These are phyloP conservation scores for Xylocopa sonorina DNA, from an alignment of 1,140 invertebrate genomes.

Conservation along the genomic window DNA sequence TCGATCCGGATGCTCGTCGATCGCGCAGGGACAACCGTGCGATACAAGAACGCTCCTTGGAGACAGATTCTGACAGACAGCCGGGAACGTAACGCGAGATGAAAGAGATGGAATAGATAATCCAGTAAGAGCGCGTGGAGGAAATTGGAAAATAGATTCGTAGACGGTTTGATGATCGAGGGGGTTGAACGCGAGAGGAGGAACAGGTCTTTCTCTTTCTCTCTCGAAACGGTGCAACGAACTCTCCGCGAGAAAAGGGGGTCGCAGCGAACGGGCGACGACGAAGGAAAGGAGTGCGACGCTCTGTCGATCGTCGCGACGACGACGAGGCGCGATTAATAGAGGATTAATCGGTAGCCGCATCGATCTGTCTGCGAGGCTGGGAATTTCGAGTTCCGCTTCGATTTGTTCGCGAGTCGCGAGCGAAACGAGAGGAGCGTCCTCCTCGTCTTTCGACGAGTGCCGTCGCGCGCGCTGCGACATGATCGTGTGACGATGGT, in stretches of 20 bases:
- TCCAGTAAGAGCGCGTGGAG: too few relatives aligned
- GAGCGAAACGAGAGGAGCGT: background rate
- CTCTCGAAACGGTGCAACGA: constrained; percentile 56
- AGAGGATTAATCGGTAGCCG: constrained; percentile 1
- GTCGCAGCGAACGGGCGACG: background rate
- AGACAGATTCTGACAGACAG: constrained; percentile 6
- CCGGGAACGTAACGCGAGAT: background rate
- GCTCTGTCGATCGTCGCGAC: background rate
- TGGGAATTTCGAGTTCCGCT: too few relatives aligned
- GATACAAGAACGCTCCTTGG: background rate
- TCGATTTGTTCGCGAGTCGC: too few relatives aligned
- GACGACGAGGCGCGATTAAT: constrained; percentile 1
- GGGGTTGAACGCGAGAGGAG: background rate
- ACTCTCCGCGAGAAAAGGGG: constrained; percentile 25
- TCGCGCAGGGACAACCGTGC: constrained; percentile 4
- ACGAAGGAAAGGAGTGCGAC: constrained; percentile 30
- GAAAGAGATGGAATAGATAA: constrained; percentile 10
- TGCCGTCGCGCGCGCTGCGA: background rate
- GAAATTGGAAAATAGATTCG: background rate
- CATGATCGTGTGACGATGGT: constrained; percentile 25
- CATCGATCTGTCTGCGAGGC: too few relatives aligned
- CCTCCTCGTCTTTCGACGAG: background rate
- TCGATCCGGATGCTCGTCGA: background rate
- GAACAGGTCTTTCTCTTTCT: constrained; percentile 35
- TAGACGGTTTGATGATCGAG: too few relatives aligned